Percentiles rank a stretch among this genome's conserved stretches.
phyloP scores from a whole-genome alignment of 2,797 vertebrate genomes.

The Labeo calbasu region DNA sequence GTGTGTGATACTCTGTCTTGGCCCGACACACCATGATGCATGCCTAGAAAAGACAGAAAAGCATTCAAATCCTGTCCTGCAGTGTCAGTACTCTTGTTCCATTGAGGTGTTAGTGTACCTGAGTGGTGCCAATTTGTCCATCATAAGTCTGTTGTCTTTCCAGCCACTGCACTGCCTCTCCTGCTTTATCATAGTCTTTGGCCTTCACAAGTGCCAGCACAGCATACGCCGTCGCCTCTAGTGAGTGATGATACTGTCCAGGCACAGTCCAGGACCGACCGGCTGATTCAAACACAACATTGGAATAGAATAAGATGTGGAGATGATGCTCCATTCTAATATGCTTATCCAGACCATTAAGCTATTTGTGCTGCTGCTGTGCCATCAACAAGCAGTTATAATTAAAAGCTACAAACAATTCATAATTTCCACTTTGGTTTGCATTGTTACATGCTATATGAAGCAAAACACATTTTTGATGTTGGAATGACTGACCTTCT shows the following conservation, averaged over 20 bases:
- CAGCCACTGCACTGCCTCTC: constrained; percentile 79
- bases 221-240: constrained; percentile 88
- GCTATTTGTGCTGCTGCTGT: too few relatives aligned
- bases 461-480: neutral
- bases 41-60: neutral
- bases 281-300: constrained; percentile 55
- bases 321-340: neutral
- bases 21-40: constrained; percentile 25
- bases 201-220: constrained; percentile 80
- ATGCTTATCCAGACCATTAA: too few relatives aligned
- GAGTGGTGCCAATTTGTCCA: constrained; percentile 83
- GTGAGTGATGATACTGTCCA: constrained; percentile 67
- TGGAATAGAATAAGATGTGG: neutral
- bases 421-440: too few relatives aligned
- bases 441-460: too few relatives aligned
- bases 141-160: constrained; percentile 74
- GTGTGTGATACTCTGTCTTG: neutral
- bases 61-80: too few relatives aligned
- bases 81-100: too few relatives aligned
- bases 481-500: neutral
- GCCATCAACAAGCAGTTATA: neutral
- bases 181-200: constrained; percentile 61
- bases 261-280: constrained; percentile 74
- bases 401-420: too few relatives aligned
- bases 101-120: constrained; percentile 66